These are phyloP conservation scores for Galeopterus variegatus DNA, from an alignment of 2,113 vertebrate species.

Conservation along the genomic window DNA sequence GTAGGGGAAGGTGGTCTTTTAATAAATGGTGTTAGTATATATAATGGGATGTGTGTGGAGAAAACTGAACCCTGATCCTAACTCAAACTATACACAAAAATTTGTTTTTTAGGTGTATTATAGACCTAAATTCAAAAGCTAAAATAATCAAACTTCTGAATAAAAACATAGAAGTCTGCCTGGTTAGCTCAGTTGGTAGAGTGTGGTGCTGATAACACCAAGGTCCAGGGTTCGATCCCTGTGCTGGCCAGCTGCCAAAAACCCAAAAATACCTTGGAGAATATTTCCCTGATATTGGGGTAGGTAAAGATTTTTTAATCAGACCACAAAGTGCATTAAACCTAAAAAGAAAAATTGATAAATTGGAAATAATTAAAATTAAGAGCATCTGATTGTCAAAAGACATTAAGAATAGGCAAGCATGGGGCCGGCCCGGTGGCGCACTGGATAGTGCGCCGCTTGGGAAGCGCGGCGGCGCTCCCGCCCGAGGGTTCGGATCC, in stretches of 20 bases:
- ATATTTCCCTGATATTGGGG: neutral
- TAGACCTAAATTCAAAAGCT: slow-evolving; percentile 41
- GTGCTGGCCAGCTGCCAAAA: too few species aligned
- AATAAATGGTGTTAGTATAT: neutral
- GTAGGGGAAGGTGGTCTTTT: neutral
- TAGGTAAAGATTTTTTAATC: slow-evolving; percentile 1
- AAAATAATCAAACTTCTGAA: slow-evolving; percentile 28
- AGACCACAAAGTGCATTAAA: neutral
- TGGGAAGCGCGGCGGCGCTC: too few species aligned
- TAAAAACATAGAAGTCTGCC: neutral
- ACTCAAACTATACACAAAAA: neutral
- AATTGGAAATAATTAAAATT: neutral
- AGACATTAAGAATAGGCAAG: neutral
- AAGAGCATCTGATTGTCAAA: slow-evolving; percentile 2
- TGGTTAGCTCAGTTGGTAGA: too few species aligned
- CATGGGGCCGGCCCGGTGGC: too few species aligned
- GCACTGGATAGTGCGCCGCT: too few species aligned
- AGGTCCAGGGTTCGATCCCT: too few species aligned
- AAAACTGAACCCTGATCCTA: neutral
- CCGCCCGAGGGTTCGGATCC: too few species aligned
- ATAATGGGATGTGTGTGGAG: neutral
- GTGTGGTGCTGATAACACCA: too few species aligned
- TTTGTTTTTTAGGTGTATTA: neutral
- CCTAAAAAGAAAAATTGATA: neutral
- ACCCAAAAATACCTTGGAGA: neutral